Conservation (phyloP, 2,888 invertebrate genomes). For the Nematopogon swammerdamellus region DNA sequence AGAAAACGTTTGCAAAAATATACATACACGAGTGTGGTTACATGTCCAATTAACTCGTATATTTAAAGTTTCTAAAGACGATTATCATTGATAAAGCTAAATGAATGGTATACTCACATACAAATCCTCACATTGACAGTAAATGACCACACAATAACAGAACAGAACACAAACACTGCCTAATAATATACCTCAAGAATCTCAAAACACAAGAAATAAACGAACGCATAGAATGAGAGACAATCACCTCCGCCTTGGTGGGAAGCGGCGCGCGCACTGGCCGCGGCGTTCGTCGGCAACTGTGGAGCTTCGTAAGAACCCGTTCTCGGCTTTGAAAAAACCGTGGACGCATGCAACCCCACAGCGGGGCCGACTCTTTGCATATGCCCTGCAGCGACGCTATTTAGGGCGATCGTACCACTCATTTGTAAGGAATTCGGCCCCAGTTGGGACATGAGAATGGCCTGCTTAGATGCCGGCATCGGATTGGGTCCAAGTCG, state of each 20-base stretch:
- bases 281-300: constrained; percentile 57
- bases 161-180: constrained; percentile 6
- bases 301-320: constrained; percentile 56
- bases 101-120: neutral
- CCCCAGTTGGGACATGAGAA: neutral
- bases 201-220: constrained; percentile 1
- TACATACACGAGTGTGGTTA: too few relatives aligned
- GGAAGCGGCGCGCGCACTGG: constrained; percentile 53
- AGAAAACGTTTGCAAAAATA: too few relatives aligned
- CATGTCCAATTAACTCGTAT: too few relatives aligned
- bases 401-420: neutral
- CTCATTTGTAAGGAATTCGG: neutral
- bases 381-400: constrained; percentile 33
- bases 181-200: constrained; percentile 10
- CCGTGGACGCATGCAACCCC: constrained; percentile 44
- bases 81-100: neutral
- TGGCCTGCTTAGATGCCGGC: neutral
- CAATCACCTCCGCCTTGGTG: constrained; percentile 45
- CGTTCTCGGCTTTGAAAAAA: constrained; percentile 65
- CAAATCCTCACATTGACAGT: neutral
- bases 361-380: constrained; percentile 43
- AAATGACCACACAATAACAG: too few relatives aligned
- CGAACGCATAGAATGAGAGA: constrained; percentile 17
- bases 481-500: constrained; percentile 3
- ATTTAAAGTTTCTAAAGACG: too few relatives aligned